Evolutionary conservation across 2,888 invertebrate species (phyloP).

Genomic region (Nomada fucata): DNA sequence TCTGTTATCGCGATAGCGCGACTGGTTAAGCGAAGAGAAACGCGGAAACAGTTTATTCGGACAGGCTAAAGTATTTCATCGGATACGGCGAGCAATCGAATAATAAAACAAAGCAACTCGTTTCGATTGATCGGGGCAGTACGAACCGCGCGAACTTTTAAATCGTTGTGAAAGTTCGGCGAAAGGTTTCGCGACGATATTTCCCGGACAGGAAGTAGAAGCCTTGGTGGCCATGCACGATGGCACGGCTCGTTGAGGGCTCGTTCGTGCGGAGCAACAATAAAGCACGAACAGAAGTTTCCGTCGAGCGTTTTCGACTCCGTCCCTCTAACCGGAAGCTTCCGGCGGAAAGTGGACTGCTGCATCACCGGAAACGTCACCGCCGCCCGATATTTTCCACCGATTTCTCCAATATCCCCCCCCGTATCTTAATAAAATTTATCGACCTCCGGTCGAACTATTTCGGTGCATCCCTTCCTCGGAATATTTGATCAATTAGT

Average conservation of each 20-base stretch:
- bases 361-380: conserved; percentile 71
- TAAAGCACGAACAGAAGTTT: conserved; percentile 69
- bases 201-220: conserved; percentile 3
- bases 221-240: conserved; percentile 6
- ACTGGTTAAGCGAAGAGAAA: not conserved
- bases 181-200: conserved; percentile 11
- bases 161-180: not conserved
- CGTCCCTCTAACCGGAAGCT: conserved; percentile 68
- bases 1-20: not conserved
- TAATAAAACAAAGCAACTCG: not conserved
- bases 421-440: conserved; percentile 44
- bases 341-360: conserved; percentile 69
- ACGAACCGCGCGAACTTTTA: not conserved
- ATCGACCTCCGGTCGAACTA: not conserved
- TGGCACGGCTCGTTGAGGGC: conserved; percentile 49
- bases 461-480: not conserved
- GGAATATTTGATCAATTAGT: not conserved
- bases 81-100: not conserved
- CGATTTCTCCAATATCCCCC: conserved; percentile 34
- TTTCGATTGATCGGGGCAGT: not conserved
- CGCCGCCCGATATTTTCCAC: conserved; percentile 63
- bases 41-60: not conserved
- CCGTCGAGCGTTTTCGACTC: conserved; percentile 64
- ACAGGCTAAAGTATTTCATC: conserved; percentile 8
- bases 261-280: conserved; percentile 60